phyloP scores from a whole-genome alignment of 2,797 vertebrate species.

The Coilia nasus region DNA sequence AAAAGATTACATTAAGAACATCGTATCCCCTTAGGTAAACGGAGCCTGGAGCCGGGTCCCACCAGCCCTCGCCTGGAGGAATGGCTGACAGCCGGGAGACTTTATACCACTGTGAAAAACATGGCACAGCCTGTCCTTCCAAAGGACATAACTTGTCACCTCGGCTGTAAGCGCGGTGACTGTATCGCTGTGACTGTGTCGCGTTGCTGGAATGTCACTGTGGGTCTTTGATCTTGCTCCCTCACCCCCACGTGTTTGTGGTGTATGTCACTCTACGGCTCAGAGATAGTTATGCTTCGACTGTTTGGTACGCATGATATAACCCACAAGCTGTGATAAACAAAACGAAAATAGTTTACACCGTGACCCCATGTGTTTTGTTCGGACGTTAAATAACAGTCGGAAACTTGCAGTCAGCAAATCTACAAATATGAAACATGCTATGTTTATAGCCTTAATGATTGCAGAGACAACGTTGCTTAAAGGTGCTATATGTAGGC shows the following conservation, averaged over 20 bases:
- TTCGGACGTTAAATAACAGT: neutral
- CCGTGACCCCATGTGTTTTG: neutral
- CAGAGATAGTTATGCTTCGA: constrained; percentile 1
- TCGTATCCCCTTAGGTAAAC: neutral
- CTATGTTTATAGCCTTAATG: neutral
- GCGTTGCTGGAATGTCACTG: neutral
- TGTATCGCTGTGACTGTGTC: neutral
- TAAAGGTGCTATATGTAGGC: no score
- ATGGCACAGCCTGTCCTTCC: neutral
- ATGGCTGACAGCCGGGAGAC: neutral
- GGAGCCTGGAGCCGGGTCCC: neutral
- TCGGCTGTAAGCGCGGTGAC: neutral
- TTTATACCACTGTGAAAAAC: neutral
- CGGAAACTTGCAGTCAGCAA: neutral
- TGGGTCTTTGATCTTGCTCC: neutral
- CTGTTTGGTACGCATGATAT: neutral
- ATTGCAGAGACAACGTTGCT: neutral
- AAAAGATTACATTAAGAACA: neutral
- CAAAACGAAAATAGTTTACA: neutral
- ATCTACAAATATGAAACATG: neutral
- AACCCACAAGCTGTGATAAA: constrained; percentile 1
- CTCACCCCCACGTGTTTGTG: neutral
- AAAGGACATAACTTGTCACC: constrained; percentile 18
- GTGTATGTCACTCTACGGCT: neutral
- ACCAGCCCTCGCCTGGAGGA: neutral